Evolutionary conservation across 2,797 vertebrate species (phyloP), one percentile per base, ranked within the genome.

Genomic region (Sebastes trivittatus): DNA sequence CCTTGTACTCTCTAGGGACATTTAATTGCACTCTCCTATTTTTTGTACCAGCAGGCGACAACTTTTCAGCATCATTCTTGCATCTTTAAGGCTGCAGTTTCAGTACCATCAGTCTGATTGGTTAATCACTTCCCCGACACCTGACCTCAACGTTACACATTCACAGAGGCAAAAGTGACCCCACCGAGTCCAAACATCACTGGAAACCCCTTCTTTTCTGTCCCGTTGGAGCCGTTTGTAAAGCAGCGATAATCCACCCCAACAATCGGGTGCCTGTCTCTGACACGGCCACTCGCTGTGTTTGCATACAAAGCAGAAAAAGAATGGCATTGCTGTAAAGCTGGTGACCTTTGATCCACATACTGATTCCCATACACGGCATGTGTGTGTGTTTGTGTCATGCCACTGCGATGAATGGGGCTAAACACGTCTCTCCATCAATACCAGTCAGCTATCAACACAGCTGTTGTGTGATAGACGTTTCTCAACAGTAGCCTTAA

Each of bases 301-400:
- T 93, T 92, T 89, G 88, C 93, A 90, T 77, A 93, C 93, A 93
- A 92, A 89, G 92, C 90, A 92, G 88, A 91, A 92, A 90, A 80
- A 91, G 89, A 91, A 92, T 89, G 86, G 90, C 75, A 52, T 30
- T 69, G 85, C 88, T 91, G 89, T 87, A 86, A 90, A 88, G 89
- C 87, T 67, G 66, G 29, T 83, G 92, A 94, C 92, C 93, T 94
- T 87, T 93, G 89, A 93, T 34, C 92, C 89, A 89, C 82, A 93
- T 88, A 80, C 79, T 86, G 59, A 89, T 81, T 81, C 76, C 68
- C 82, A 88, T 77, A 84, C 78, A 88, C 23, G 25, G 52, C 11
- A 9, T 32, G 66, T 5, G 11, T 23, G 75, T 75, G 72, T 75
- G 46, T 52, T 32, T 78, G 67, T 69, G 65, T 80, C 36, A 63